Evolutionary conservation across 2,113 vertebrate species (phyloP).

Genomic region (Plecturocebus donacophilus): DNA sequence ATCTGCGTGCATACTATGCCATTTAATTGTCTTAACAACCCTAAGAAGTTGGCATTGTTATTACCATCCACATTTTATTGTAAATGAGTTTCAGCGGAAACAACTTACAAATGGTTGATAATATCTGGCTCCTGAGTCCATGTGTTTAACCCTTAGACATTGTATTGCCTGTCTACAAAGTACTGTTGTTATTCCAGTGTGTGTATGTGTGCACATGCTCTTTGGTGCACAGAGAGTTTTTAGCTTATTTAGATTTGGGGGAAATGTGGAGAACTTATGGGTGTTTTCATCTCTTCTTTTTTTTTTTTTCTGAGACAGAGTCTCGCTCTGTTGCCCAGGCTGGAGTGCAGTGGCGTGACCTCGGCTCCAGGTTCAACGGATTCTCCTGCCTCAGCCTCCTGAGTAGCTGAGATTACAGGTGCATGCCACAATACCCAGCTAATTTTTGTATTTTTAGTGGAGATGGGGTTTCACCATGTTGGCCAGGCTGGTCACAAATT

Average conservation of each 20-base stretch:
- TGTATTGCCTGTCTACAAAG: background rate
- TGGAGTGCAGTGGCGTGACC: too few relatives aligned
- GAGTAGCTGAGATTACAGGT: too few relatives aligned
- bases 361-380: too few relatives aligned
- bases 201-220: background rate
- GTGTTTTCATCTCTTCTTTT: background rate
- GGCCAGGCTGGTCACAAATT: too few relatives aligned
- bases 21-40: background rate
- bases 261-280: background rate
- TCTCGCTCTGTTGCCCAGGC: too few relatives aligned
- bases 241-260: background rate
- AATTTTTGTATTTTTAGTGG: too few relatives aligned
- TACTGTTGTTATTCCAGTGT: background rate
- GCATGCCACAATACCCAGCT: too few relatives aligned
- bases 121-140: background rate
- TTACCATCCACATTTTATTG: background rate
- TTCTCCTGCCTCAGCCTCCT: too few relatives aligned
- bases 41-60: background rate
- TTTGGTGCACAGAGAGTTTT: background rate
- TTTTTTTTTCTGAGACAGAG: too few relatives aligned
- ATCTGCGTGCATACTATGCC: background rate
- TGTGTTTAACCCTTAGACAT: background rate
- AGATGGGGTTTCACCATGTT: too few relatives aligned
- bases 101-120: background rate
- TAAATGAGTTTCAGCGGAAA: background rate